Evolutionary conservation across 2,888 invertebrate genomes (phyloP).

Genomic region (Lysandra coridon): DNA sequence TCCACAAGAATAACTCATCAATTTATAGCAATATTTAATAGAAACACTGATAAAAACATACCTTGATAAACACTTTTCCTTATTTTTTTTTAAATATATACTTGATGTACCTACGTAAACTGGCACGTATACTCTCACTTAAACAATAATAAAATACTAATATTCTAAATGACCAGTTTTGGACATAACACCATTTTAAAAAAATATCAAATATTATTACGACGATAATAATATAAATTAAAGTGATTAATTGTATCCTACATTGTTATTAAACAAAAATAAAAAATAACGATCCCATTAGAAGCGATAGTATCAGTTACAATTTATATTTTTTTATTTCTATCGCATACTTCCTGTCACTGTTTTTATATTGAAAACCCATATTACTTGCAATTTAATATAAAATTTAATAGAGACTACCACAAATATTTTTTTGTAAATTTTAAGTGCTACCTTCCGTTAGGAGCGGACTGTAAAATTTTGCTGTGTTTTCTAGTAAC

Average conservation of each 20-base stretch:
- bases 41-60: not conserved
- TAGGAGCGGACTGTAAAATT: too few relatives aligned
- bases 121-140: not conserved
- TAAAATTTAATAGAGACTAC: too few relatives aligned
- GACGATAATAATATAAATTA: not conserved
- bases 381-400: not conserved
- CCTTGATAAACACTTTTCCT: not conserved
- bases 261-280: not conserved
- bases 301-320: slow-evolving; percentile 1
- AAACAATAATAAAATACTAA: not conserved
- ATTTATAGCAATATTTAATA: too few relatives aligned
- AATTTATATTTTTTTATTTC: slow-evolving; percentile 8
- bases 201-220: slow-evolving; percentile 3
- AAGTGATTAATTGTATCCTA: slow-evolving; percentile 9
- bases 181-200: not conserved
- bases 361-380: not conserved
- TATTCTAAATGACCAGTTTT: not conserved
- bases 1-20: too few relatives aligned
- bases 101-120: not conserved
- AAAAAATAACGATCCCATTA: slow-evolving; percentile 20
- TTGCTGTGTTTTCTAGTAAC: too few relatives aligned
- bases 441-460: too few relatives aligned
- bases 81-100: not conserved
- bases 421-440: too few relatives aligned
- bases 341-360: not conserved